Evolutionary conservation across 2,113 vertebrate species (phyloP), one percentile per base, ranked within the genome.

Genomic region (Aegithalos caudatus): DNA sequence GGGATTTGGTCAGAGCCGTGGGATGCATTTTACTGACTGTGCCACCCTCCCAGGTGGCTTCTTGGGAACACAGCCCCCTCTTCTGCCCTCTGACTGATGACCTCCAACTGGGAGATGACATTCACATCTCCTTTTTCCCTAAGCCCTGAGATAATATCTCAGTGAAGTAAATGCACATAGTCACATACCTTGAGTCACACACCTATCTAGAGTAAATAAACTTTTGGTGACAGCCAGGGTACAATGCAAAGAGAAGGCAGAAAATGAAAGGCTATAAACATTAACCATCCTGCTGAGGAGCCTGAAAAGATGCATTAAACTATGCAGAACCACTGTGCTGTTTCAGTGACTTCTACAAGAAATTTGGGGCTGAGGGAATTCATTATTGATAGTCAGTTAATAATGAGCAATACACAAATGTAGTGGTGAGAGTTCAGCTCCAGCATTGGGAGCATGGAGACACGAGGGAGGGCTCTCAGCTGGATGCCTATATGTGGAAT

Each of bases 141-240:
- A 33, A 95, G 45, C 11, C 18, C 58, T n/a, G 14, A 92, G 77
- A 73, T 86, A 88, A 62, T 66, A 91, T 61, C 80, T 61, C 42
- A 70, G 83, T 66, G 60, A 72, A 81, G 58, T 33, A 80, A 92
- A 81, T 27, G 64, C 50, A 77, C 15, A 4, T 47, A 73, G 40
- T 42, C 50, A 44, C 57, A 51, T 80, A 88, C n/a, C 58, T 81
- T 53, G 64, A 83, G 47, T 71, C 57, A 67, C 61, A 62, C 35
- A 29, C 22, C 60, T 64, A 40, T 47, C 86, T 86, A 89, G 33
- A 66, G 42, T 74, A 96, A 94, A 94, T 9, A 83, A 74, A 51
- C 27, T 86, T 84, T 40, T 86, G 64, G 28, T 70, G 69, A 35
- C 51, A 86, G 27, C 7, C 64, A 74, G 66, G 60, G 27, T 54